Base-by-base conservation (phyloP, 1,140 invertebrate species). In the Drosophila setifemur region DNA sequence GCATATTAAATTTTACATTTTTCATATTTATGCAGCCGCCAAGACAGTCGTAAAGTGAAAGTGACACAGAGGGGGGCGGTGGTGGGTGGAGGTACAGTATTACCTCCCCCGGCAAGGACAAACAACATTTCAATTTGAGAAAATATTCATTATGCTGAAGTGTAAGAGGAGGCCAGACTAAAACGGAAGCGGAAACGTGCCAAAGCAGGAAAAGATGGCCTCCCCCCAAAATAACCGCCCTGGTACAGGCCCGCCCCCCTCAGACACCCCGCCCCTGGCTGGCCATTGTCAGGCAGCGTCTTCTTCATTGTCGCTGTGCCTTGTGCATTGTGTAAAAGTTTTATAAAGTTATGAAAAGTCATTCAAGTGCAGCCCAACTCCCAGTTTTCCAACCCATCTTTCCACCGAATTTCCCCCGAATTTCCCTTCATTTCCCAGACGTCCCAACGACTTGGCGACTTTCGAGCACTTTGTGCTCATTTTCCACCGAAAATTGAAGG, bases 1-100 rank as follows among this genome's bases (percentile, higher is more conserved):
- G 79, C 79, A 85, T 85, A 83, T 83, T 83, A 83, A 83, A 83
- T 83, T 83, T 83, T 78, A 85, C 74, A 83, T 83, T 85, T 83
- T 83, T 83, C 79, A 83, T 83, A 83, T 83, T 83, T 83, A 83
- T 83, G 79, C 79, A 83, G 78, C 70, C 58, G 50, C 66, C 54
- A 45, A 16, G 43, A 37, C 78, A 85, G 54, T 83, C 79, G 44
- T 83, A 83, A 83, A 83, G 79, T 83, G 79, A 83, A 83, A 83
- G 78, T 82, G 78, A 82, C 78, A 69, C 57, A 25, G n/a, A n/a
- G 48, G 8, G 39, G 2, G 47, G 48, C 8, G 8, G 12, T n/a
- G 16, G 8, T 9, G 35, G n/a, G 39, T 14, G 57, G 55, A 16
- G 39, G 25, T 23, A 12, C 26, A n/a, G 21, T n/a, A 14, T 12